Conservation (phyloP, 2,888 invertebrate genomes). For the Rhorus exstirpatorius region DNA sequence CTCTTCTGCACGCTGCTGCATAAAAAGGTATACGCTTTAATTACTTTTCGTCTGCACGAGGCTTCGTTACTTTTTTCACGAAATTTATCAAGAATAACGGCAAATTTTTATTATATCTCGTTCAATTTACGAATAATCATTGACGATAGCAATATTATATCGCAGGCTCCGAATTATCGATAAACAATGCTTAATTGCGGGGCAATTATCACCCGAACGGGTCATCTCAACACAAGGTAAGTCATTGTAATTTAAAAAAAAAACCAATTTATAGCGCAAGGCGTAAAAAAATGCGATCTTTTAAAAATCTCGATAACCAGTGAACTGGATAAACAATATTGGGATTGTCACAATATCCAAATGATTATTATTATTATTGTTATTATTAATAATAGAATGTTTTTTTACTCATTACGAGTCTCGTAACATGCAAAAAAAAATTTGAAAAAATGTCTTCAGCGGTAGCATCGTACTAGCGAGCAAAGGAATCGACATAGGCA, state of each 20-base stretch:
- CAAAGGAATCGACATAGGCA: slow-evolving; percentile 33
- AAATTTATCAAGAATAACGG: background rate
- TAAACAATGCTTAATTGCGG: slow-evolving; percentile 64
- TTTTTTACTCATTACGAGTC: background rate
- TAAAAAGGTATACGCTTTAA: background rate
- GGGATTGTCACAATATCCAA: too few relatives aligned
- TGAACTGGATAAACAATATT: too few relatives aligned
- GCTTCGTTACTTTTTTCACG: background rate
- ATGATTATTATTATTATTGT: too few relatives aligned
- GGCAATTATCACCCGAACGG: slow-evolving; percentile 62
- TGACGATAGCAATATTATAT: background rate
- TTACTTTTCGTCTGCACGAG: slow-evolving; percentile 9
- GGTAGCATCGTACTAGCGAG: slow-evolving; percentile 24
- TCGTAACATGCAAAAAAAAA: background rate
- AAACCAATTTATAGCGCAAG: too few relatives aligned
- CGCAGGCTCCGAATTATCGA: background rate
- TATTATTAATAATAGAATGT: background rate
- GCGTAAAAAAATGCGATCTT: too few relatives aligned
- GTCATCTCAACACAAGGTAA: slow-evolving; percentile 60
- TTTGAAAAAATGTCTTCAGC: slow-evolving; percentile 16
- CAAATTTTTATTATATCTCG: background rate
- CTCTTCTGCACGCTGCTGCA: background rate
- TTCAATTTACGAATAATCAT: background rate
- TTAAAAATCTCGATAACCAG: too few relatives aligned
- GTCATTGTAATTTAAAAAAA: background rate